These are phyloP conservation scores for Drosophila aldrichi DNA, from an alignment of 2,888 invertebrate species.

Conservation along the genomic window DNA sequence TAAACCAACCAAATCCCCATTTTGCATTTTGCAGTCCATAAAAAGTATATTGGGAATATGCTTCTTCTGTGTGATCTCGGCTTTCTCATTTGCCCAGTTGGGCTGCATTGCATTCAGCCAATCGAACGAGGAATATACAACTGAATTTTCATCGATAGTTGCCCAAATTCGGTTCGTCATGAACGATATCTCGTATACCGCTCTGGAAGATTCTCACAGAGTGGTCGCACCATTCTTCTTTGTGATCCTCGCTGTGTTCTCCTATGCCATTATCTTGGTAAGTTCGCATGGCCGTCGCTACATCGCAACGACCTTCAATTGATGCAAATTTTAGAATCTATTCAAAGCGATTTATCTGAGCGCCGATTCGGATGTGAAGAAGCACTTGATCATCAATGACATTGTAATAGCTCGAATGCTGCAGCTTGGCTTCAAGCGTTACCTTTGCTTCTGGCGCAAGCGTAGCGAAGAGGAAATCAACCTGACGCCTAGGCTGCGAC, in stretches of 20 bases:
- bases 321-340: slow-evolving; percentile 6
- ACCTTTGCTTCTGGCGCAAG: slow-evolving; percentile 9
- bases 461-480: background rate
- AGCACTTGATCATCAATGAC: slow-evolving; percentile 10
- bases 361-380: slow-evolving; percentile 10
- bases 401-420: slow-evolving; percentile 15
- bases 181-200: slow-evolving; percentile 13
- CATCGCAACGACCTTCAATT: no score
- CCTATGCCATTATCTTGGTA: slow-evolving; percentile 16
- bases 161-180: slow-evolving; percentile 13
- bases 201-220: background rate
- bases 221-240: slow-evolving; percentile 21
- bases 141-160: background rate
- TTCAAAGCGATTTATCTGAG: slow-evolving; percentile 39
- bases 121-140: background rate
- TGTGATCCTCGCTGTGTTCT: background rate
- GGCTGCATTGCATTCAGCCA: slow-evolving; percentile 20
- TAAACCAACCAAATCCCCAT: no score
- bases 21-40: slow-evolving; percentile 10
- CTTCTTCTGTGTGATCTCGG: background rate
- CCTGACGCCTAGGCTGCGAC: background rate
- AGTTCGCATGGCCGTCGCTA: background rate
- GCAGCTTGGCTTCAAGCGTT: background rate
- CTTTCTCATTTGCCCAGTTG: slow-evolving; percentile 12
- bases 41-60: slow-evolving; percentile 8